A percentile compares a stretch with the other conserved stretches of the same genome.
These are phyloP conservation scores for Malurus splendens DNA, from an alignment of 2,797 vertebrate genomes.

Conservation along the genomic window DNA sequence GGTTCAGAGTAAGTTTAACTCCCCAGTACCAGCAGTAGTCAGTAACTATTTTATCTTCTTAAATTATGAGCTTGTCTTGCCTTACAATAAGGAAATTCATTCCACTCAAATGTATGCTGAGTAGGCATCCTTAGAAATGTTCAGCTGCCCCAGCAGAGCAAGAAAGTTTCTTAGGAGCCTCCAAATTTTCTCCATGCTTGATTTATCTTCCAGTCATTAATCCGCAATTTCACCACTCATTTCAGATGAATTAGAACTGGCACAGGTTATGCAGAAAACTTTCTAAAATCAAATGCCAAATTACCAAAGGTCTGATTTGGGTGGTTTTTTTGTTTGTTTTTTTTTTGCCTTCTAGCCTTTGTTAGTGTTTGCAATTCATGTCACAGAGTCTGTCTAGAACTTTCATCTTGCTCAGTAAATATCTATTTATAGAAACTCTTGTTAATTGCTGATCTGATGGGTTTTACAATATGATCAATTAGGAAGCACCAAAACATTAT, in stretches of 20 bases:
- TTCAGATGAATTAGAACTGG: neutral
- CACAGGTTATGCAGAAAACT: neutral
- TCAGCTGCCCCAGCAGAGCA: neutral
- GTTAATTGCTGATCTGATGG: neutral
- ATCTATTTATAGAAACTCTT: neutral
- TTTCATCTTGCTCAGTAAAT: neutral
- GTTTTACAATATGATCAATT: neutral
- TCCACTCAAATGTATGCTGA: neutral
- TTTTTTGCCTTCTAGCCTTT: neutral
- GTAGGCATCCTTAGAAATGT: neutral
- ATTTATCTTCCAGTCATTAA: slow-evolving; percentile 11
- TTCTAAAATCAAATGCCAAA: neutral
- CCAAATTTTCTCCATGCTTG: neutral
- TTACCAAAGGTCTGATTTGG: neutral
- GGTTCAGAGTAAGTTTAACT: slow-evolving; percentile 4
- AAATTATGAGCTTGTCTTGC: neutral
- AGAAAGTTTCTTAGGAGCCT: neutral
- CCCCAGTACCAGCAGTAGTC: neutral
- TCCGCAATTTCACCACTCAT: neutral
- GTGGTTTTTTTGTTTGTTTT: neutral
- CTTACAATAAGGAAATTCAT: slow-evolving; percentile 15
- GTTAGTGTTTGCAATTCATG: neutral
- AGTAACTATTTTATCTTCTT: neutral
- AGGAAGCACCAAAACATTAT: neutral
- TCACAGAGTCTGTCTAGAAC: neutral